Percentiles rank a stretch among this genome's conserved stretches.
Evolutionary conservation across 92 coral and sea anemone species (phyloP).

Genomic region (Hydrozoanthus gracilis): DNA sequence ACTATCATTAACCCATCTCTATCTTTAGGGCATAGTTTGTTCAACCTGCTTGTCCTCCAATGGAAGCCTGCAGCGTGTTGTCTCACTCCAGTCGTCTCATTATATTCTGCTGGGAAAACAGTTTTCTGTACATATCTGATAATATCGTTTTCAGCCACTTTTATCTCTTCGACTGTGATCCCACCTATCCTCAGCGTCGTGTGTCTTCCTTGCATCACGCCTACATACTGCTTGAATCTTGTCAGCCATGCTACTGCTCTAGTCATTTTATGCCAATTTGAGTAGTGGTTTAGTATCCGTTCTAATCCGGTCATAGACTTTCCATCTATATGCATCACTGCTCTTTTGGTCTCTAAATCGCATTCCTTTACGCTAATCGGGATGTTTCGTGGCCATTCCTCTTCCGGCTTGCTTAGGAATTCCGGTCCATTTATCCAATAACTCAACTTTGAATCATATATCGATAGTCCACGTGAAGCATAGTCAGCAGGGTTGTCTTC

Average conservation of each 20-base stretch:
- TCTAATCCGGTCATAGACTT: no score
- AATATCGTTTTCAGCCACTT: neutral
- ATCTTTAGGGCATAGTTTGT: neutral
- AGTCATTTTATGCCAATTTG: no score
- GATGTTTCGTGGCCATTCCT: neutral
- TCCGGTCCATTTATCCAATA: neutral
- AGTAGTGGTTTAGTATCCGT: no score
- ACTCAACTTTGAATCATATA: neutral
- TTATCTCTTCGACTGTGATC: no score
- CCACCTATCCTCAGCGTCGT: no score
- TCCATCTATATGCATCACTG: no score
- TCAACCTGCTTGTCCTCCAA: neutral
- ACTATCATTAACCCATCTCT: neutral
- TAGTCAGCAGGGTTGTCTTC: neutral
- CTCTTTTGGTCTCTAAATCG: no score
- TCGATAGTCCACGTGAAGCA: neutral
- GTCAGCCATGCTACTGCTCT: no score
- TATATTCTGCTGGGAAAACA: neutral
- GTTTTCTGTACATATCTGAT: neutral
- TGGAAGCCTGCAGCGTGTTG: neutral
- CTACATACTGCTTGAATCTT: no score
- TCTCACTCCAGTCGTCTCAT: neutral
- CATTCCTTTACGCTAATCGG: neutral
- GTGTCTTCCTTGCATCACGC: no score
- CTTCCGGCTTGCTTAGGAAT: slow-evolving; percentile 2